Base-by-base conservation (phyloP, 2,888 invertebrate species). In the Hyppa rectilinea region DNA sequence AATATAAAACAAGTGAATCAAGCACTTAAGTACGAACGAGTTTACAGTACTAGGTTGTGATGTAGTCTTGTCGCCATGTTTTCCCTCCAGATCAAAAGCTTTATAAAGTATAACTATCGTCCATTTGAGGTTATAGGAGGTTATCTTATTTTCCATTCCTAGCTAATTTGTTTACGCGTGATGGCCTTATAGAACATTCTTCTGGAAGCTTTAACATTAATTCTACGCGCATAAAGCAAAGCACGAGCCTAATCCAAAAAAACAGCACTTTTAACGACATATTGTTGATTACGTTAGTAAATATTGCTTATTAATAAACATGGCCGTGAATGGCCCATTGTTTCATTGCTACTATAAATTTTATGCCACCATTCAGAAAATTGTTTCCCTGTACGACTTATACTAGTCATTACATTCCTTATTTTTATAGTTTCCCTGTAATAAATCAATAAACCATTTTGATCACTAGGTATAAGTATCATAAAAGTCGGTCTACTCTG, bases 281-380 rank as follows among this genome's bases (percentile, higher is more conserved):
- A 80, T 80, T 71, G 71, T 62, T 71, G 75, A 80, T 79, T 71
- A 68, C 50, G 80, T 79, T 71, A 68, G 47, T 71, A 56, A 73
- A 74, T 70, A 65, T 62, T 26, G 71, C 64, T 75, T 80, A 70
- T 74, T 79, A 80, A 75, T 71, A 79, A 79, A 75, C 71, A 70
- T 67, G 36, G 56, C 2, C 38, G 45, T 17, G 60, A 50, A 64
- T 45, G 12, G 66, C 40, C 69, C 47, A 81, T 81, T 81, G 81
- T 81, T 81, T 62, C 12, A 36, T 10, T 5, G 63, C 63, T 31
- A 52, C 53, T 61, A 78, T 69, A 78, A 71, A 74, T 62, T 71
- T 78, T 38, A 78, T 78, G 56, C 58, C 26, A 26, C 67, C 62
- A 63, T 80, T 68, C 67, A 63, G 77, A 71, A 77, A 77, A 69